Evolutionary conservation across 2,888 invertebrate species (phyloP).

Genomic region (Drosophila leonis): DNA sequence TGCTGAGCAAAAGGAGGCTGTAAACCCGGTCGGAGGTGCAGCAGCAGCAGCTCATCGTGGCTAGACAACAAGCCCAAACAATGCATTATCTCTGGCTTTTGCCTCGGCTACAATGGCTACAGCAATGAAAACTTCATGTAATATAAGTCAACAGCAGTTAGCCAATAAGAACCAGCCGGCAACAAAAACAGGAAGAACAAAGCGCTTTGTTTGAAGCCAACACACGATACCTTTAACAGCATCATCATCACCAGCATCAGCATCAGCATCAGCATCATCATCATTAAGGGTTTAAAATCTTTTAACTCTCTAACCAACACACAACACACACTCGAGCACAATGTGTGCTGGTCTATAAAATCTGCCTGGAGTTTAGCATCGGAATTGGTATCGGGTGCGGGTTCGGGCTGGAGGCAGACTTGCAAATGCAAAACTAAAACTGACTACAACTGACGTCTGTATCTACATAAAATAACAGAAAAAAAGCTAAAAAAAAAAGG

Average conservation of each 20-base stretch:
- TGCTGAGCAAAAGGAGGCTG: conserved; percentile 53
- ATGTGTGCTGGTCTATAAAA: conserved; percentile 53
- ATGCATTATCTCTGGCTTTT: conserved; percentile 64
- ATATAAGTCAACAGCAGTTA: conserved; percentile 75
- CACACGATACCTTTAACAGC: conserved; percentile 63
- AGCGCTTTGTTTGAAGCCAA: conserved; percentile 62
- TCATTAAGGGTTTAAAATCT: conserved; percentile 66
- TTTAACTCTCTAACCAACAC: conserved; percentile 48
- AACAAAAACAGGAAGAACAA: conserved; percentile 57
- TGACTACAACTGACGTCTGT: conserved; percentile 52
- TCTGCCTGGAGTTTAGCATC: conserved; percentile 29
- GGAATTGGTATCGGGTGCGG: conserved; percentile 16
- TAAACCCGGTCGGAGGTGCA: conserved; percentile 27
- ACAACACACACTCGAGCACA: background rate
- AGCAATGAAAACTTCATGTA: conserved; percentile 62
- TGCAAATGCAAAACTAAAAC: conserved; percentile 63
- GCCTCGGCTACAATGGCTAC: conserved; percentile 31
- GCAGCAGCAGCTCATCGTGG: conserved; percentile 61
- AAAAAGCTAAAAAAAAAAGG: conserved; percentile 13
- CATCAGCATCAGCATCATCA: conserved; percentile 57
- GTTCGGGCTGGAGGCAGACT: conserved; percentile 30
- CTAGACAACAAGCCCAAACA: conserved; percentile 70
- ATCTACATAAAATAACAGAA: conserved; percentile 26
- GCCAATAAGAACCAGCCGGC: conserved; percentile 53
- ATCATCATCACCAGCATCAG: conserved; percentile 41